A percentile compares a stretch with the other conserved stretches of the same genome.
Evolutionary conservation across 2,797 vertebrate genomes (phyloP).

Genomic region (Phrynocephalus forsythii): DNA sequence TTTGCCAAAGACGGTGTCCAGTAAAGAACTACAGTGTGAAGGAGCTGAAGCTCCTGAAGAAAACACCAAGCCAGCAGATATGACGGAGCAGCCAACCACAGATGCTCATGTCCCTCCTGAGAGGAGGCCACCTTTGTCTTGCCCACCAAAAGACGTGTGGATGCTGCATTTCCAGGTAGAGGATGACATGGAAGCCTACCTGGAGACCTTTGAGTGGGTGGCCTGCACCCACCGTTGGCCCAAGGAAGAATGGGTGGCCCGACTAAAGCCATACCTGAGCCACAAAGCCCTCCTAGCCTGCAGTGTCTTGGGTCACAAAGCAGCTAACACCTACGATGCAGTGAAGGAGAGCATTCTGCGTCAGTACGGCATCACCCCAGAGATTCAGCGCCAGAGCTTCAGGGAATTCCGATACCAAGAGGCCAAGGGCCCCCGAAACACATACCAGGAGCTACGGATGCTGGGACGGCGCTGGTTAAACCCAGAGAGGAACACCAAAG

Average conservation of each 20-base stretch:
- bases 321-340: not conserved
- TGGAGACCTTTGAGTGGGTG: constrained; percentile 20
- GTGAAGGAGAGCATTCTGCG: constrained; percentile 24
- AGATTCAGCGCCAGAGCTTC: constrained; percentile 20
- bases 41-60: not conserved
- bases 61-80: too few relatives aligned
- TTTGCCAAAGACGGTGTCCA: not conserved
- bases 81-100: not conserved
- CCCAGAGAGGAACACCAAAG: constrained; percentile 18
- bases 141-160: not conserved
- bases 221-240: constrained; percentile 1
- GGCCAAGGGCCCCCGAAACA: constrained; percentile 1
- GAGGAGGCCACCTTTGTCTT: not conserved
- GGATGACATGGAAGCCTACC: constrained; percentile 26
- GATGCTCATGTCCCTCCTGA: not conserved
- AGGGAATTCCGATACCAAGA: constrained; percentile 14
- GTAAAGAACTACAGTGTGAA: not conserved
- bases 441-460: not conserved
- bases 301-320: not conserved
- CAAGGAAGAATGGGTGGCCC: constrained; percentile 17
- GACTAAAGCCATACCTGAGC: constrained; percentile 4
- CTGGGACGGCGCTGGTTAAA: constrained; percentile 30
- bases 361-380: constrained; percentile 4
- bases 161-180: constrained; percentile 5
- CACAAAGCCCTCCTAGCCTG: constrained; percentile 9